A percentile compares a stretch with the other conserved stretches of the same genome.
Conservation (phyloP, 1,140 invertebrate species). For the Dendrolimus kikuchii region DNA sequence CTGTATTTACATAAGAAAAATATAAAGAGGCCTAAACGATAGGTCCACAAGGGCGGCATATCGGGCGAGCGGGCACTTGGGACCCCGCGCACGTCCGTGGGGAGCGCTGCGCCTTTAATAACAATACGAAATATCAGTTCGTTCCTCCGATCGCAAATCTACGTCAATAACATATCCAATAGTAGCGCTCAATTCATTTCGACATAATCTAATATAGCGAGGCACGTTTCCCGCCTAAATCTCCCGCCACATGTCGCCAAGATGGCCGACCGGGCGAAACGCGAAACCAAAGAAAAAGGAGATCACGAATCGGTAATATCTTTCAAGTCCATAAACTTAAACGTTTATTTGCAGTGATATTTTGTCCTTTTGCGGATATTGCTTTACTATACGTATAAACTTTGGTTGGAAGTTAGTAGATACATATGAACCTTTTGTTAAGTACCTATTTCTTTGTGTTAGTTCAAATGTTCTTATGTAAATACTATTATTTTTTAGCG, state of each 20-base stretch:
- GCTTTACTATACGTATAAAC: constrained; percentile 38
- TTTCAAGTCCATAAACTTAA: constrained; percentile 71
- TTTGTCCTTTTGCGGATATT: constrained; percentile 68
- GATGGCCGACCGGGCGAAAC: constrained; percentile 65
- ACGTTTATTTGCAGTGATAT: constrained; percentile 71
- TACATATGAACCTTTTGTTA: no score
- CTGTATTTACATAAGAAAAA: constrained; percentile 71
- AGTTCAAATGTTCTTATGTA: no score
- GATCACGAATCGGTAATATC: constrained; percentile 71
- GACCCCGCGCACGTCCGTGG: constrained; percentile 55
- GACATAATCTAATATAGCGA: constrained; percentile 69
- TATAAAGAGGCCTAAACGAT: constrained; percentile 71
- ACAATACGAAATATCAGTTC: constrained; percentile 72
- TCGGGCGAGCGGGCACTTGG: constrained; percentile 34
- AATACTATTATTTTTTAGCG: no score
- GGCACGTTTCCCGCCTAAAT: constrained; percentile 70
- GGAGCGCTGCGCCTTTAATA: constrained; percentile 59
- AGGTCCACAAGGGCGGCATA: constrained; percentile 57
- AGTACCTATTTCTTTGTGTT: no score
- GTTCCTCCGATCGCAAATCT: constrained; percentile 72
- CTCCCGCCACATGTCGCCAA: constrained; percentile 71
- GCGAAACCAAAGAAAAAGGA: constrained; percentile 68
- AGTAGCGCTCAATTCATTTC: constrained; percentile 71
- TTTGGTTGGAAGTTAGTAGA: no score
- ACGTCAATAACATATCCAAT: constrained; percentile 72